phyloP scores from a whole-genome alignment of 2,888 invertebrate species.

The Callyntrura guangdongensis region DNA sequence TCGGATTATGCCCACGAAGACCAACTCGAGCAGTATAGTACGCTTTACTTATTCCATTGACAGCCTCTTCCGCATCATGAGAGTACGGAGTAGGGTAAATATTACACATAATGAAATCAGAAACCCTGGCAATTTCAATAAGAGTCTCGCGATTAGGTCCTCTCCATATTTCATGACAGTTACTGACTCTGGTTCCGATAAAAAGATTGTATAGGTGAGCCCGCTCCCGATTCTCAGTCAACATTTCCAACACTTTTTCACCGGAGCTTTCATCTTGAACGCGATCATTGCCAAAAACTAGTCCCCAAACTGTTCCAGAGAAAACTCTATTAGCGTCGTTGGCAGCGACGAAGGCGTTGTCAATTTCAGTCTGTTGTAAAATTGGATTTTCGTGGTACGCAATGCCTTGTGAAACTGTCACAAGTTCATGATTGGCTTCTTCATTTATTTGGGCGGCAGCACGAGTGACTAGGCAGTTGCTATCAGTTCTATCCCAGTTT shows the following conservation, averaged over 20 bases:
- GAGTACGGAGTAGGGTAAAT: conserved; percentile 79
- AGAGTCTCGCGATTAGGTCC: conserved; percentile 78
- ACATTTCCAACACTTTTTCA: conserved; percentile 79
- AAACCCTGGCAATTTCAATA: conserved; percentile 75
- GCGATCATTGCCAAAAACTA: conserved; percentile 82
- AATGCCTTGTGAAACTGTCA: conserved; percentile 82
- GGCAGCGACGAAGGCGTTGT: conserved; percentile 83
- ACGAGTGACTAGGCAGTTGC: conserved; percentile 80
- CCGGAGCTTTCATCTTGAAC: conserved; percentile 66
- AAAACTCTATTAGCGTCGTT: conserved; percentile 80
- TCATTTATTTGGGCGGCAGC: conserved; percentile 81
- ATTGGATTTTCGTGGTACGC: conserved; percentile 74
- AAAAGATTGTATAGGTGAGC: conserved; percentile 76
- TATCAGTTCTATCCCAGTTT: conserved; percentile 82
- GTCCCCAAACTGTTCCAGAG: conserved; percentile 82
- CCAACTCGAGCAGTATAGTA: conserved; percentile 76
- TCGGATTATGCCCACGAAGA: conserved; percentile 79
- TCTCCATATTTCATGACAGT: conserved; percentile 81
- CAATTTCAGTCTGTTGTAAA: conserved; percentile 79
- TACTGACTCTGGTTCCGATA: conserved; percentile 82
- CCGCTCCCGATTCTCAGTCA: conserved; percentile 78
- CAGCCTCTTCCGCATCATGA: conserved; percentile 75
- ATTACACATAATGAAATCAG: conserved; percentile 84
- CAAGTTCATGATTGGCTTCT: conserved; percentile 54
- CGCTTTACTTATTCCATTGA: conserved; percentile 79